Evolutionary conservation across 2,888 invertebrate genomes (phyloP), one percentile per base, ranked within the genome.

Genomic region (Lasioglossum zephyrum): DNA sequence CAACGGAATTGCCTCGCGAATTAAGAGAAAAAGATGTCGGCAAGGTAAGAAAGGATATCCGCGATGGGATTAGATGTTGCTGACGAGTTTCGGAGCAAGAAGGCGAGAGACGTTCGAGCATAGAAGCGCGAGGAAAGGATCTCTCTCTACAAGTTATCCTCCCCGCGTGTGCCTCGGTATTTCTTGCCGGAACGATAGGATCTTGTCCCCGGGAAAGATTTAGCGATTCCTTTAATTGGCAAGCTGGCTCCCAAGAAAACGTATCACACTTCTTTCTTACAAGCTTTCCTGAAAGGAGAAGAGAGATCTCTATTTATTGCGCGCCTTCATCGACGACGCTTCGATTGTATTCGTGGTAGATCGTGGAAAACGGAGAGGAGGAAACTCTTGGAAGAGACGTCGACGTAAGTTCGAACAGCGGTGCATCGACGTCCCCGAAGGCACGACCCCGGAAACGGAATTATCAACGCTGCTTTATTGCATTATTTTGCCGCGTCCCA

Each of bases 131-230:
- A 69, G 41, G 18, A 73, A n/a, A 6, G 18, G 22, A 69, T 41
- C 16, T 53, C 16, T 53, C 66, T 36, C 36, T 41, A 44, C 49
- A 44, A 66, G 53, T 36, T 53, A 44, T 53, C 41, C 44, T 31
- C 53, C 53, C 36, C 44, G 66, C 16, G 69, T 82, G 44, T 73
- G 66, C 63, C 73, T 44, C 73, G 41, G 66, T 53, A 66, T 79
- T 82, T 73, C 80, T 79, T 79, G 72, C 60, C 16, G 26, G n/a
- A 9, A 22, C 31, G 66, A 26, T 69, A 36, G 49, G 31, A 80
- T 69, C 53, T 72, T 73, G 63, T 26, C n/a, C n/a, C n/a, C 3
- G 16, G 39, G 6, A 36, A 36, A 53, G 66, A 82, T 79, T 80
- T 73, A 82, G 73, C 26, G 79, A 66, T 66, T 69, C 73, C 47